These are phyloP conservation scores for Syngnathoides biaculeatus DNA, from an alignment of 2,113 vertebrate species.

Conservation along the genomic window DNA sequence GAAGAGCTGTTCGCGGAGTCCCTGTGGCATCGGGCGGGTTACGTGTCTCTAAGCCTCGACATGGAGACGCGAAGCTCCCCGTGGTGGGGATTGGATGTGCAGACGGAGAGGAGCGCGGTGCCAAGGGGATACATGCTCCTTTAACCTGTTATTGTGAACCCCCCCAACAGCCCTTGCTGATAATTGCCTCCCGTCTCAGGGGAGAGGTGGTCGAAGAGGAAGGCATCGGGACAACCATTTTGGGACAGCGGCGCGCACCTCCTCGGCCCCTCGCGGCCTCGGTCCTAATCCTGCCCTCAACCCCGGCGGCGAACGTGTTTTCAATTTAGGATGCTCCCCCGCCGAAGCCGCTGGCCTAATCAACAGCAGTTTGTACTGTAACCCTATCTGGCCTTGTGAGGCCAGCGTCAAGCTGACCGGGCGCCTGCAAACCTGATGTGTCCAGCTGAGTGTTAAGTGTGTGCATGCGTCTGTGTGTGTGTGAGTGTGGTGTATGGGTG, in stretches of 20 bases:
- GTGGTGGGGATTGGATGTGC: slow-evolving; percentile 33
- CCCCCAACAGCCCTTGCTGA: slow-evolving; percentile 71
- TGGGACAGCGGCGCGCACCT: slow-evolving; percentile 53
- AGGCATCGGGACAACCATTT: slow-evolving; percentile 62
- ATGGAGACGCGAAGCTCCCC: slow-evolving; percentile 63
- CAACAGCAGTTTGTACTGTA: slow-evolving; percentile 79
- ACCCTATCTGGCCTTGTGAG: slow-evolving; percentile 64
- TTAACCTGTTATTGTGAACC: slow-evolving; percentile 78
- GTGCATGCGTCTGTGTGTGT: slow-evolving; percentile 22
- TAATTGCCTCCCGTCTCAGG: slow-evolving; percentile 75
- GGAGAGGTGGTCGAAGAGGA: slow-evolving; percentile 64
- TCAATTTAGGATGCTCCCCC: slow-evolving; percentile 73
- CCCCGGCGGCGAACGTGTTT: slow-evolving; percentile 73
- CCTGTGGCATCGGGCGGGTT: slow-evolving; percentile 52
- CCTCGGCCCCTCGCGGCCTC: slow-evolving; percentile 23
- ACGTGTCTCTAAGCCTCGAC: slow-evolving; percentile 42
- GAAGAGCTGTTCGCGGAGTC: slow-evolving; percentile 40
- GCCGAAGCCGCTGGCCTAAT: slow-evolving; percentile 68
- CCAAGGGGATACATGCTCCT: slow-evolving; percentile 74
- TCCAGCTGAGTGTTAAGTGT: slow-evolving; percentile 49
- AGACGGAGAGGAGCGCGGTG: slow-evolving; percentile 53
- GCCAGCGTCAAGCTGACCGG: slow-evolving; percentile 53
- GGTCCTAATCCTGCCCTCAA: slow-evolving; percentile 71
- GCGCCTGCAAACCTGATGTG: slow-evolving; percentile 61
- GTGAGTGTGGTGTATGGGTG: slow-evolving; percentile 52